phyloP scores from a whole-genome alignment of 1,140 invertebrate genomes.

The Pachyrhynchus sulphureomaculatus region DNA sequence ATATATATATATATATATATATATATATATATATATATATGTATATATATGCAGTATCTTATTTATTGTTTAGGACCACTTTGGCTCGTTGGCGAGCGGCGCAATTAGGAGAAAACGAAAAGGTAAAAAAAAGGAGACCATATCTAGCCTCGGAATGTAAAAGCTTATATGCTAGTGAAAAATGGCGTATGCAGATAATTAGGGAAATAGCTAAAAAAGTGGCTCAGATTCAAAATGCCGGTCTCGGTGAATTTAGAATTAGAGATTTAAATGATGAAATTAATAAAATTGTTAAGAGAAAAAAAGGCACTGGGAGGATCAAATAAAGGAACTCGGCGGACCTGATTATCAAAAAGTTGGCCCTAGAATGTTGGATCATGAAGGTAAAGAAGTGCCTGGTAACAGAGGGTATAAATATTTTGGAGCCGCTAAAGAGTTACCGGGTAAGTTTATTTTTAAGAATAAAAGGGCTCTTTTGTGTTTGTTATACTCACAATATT shows the following conservation, averaged over 20 bases:
- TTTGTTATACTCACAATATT: no score
- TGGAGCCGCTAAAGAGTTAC: constrained; percentile 97
- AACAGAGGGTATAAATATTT: constrained; percentile 99
- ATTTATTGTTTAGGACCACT: constrained; percentile 73
- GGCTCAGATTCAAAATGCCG: constrained; percentile 99
- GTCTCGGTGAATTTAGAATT: constrained; percentile 96
- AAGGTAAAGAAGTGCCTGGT: constrained; percentile 95
- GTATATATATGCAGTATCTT: no score
- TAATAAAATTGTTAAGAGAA: constrained; percentile 93
- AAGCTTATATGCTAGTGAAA: constrained; percentile 87
- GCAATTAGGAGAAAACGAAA: constrained; percentile 81
- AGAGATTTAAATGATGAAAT: constrained; percentile 99
- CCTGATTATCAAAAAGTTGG: constrained; percentile 91
- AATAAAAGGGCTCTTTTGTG: not conserved
- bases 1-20: no score
- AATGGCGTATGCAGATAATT: constrained; percentile 95
- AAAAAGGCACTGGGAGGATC: constrained; percentile 96
- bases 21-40: no score
- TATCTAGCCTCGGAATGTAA: constrained; percentile 92
- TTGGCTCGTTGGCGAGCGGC: constrained; percentile 92
- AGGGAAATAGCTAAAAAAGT: constrained; percentile 98
- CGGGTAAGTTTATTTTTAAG: constrained; percentile 58
- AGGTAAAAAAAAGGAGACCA: constrained; percentile 80
- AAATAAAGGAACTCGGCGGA: constrained; percentile 94
- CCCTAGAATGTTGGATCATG: constrained; percentile 92